These are phyloP conservation scores for Bombus sibiricus DNA, from an alignment of 1,140 invertebrate species.

Conservation along the genomic window DNA sequence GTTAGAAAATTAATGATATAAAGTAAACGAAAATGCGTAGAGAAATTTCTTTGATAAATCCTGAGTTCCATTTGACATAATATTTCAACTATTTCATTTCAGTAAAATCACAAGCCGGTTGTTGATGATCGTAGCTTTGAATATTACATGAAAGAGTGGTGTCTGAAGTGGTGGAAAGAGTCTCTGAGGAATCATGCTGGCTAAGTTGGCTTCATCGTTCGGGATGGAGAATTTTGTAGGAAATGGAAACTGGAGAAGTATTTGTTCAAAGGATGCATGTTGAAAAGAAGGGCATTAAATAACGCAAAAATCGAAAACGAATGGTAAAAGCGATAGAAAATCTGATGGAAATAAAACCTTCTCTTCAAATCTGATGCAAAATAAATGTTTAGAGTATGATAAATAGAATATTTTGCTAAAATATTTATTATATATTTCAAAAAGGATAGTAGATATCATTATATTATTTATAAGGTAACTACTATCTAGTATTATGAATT, in stretches of 20 bases:
- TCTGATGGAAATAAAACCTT: not conserved
- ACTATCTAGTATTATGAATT: no score
- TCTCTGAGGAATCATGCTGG: not conserved
- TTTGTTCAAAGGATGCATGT: slow-evolving; percentile 6
- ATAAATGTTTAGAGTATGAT: not conserved
- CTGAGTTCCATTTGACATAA: no score
- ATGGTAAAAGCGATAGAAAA: not conserved
- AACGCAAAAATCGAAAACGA: not conserved
- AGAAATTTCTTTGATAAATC: not conserved
- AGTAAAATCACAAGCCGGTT: not conserved
- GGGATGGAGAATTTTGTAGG: not conserved
- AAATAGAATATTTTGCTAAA: not conserved
- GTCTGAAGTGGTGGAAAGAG: not conserved
- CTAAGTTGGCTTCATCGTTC: not conserved
- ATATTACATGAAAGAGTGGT: slow-evolving; percentile 18
- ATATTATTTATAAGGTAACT: no score
- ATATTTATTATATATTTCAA: not conserved
- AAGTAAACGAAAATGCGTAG: not conserved
- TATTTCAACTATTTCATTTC: not conserved
- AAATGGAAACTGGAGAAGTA: not conserved
- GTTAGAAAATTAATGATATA: not conserved
- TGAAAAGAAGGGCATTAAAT: not conserved
- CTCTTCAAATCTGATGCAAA: no score
- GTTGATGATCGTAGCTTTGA: slow-evolving; percentile 1
- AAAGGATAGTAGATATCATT: not conserved